These are phyloP conservation scores for Nanger granti DNA, from an alignment of 2,113 vertebrate genomes.

Conservation along the genomic window DNA sequence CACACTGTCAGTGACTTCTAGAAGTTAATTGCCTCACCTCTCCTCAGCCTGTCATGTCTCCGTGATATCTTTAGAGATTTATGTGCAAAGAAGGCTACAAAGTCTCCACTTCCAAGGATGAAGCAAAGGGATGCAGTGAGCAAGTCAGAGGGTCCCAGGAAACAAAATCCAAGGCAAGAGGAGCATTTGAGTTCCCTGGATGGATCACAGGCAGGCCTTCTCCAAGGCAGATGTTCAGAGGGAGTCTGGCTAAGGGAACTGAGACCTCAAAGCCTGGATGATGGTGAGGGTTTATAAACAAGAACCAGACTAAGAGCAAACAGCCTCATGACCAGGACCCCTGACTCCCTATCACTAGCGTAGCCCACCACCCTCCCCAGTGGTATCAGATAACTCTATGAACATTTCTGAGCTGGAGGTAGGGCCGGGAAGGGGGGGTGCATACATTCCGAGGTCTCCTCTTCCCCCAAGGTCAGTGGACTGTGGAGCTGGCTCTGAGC, in stretches of 20 bases:
- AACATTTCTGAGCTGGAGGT: neutral
- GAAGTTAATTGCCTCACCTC: no score
- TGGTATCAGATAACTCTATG: neutral
- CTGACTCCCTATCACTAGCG: neutral
- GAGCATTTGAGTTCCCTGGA: neutral
- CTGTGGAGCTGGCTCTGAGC: constrained; percentile 57
- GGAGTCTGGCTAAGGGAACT: neutral
- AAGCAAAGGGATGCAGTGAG: neutral
- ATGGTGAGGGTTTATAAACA: neutral
- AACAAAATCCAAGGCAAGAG: neutral
- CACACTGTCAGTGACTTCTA: neutral
- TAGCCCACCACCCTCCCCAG: neutral
- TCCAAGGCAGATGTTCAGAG: neutral
- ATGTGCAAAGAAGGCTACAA: neutral
- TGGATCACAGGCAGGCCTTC: neutral
- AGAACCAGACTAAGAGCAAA: neutral
- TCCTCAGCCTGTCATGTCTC: neutral
- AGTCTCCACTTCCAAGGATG: neutral
- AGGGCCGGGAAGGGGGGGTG: neutral
- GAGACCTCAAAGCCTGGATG: neutral
- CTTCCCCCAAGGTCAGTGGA: constrained; percentile 67
- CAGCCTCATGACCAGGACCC: neutral
- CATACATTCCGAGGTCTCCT: constrained; percentile 33
- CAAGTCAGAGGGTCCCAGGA: neutral
- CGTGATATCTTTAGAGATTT: neutral